phyloP scores from a whole-genome alignment of 2,888 invertebrate species.

The Steromphala cineraria region DNA sequence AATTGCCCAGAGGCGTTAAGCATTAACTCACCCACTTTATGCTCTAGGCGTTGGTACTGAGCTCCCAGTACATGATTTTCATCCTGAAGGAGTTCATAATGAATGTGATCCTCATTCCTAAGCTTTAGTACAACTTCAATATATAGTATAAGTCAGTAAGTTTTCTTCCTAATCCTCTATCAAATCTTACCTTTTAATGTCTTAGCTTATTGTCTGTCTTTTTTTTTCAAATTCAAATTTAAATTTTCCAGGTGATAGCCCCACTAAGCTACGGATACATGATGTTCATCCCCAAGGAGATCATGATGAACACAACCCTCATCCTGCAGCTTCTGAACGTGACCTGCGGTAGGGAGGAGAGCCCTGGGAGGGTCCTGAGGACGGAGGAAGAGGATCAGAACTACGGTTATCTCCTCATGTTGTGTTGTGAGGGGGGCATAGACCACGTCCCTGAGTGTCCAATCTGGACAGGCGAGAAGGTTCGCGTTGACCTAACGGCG shows the following conservation, averaged over 20 bases:
- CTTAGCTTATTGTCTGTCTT: no score
- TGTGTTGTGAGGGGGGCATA: constrained; percentile 61
- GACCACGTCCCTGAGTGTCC: constrained; percentile 54
- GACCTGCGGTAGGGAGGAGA: constrained; percentile 75
- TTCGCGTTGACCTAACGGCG: constrained; percentile 76
- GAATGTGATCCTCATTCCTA: no score
- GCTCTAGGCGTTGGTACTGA: no score
- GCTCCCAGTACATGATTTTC: no score
- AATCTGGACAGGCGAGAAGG: constrained; percentile 72
- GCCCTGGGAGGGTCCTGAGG: constrained; percentile 36
- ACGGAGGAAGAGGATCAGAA: constrained; percentile 40
- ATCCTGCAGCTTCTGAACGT: constrained; percentile 76
- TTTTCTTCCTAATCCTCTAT: no score
- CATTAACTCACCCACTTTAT: no score
- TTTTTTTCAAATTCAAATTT: not conserved
- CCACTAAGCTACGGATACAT: constrained; percentile 74
- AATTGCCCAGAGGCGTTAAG: no score
- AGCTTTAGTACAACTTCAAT: no score
- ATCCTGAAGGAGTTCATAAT: no score
- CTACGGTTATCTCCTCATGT: constrained; percentile 74
- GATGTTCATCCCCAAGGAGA: constrained; percentile 75
- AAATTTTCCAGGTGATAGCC: constrained; percentile 63
- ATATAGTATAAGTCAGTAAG: no score
- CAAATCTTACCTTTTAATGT: no score
- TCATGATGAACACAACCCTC: constrained; percentile 69